These are phyloP conservation scores for Misgurnus mizolepis DNA, from an alignment of 2,113 vertebrate species.

Conservation along the genomic window DNA sequence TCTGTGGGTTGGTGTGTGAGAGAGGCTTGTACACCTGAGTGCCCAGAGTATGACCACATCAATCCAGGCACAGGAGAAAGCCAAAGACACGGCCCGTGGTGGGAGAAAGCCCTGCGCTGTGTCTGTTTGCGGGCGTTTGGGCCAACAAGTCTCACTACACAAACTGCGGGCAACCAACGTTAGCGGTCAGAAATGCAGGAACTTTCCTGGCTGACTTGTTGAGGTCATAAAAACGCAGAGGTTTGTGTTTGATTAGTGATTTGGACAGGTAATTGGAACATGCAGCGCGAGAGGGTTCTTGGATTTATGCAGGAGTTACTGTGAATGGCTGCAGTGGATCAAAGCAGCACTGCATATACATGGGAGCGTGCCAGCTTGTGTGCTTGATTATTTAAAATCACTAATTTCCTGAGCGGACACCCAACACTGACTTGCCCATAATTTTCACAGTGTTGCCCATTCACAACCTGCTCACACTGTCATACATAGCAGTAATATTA, in stretches of 20 bases:
- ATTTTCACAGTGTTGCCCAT: slow-evolving; percentile 61
- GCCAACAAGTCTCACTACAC: slow-evolving; percentile 66
- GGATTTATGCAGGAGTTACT: slow-evolving; percentile 43
- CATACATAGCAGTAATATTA: too few relatives aligned
- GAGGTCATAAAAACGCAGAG: slow-evolving; percentile 11
- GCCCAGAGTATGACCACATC: slow-evolving; percentile 69
- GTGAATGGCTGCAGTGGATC: slow-evolving; percentile 45
- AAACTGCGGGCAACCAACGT: slow-evolving; percentile 62
- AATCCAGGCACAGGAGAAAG: slow-evolving; percentile 61
- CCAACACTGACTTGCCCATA: slow-evolving; percentile 51
- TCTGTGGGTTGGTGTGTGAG: slow-evolving; percentile 59
- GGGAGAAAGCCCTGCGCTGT: slow-evolving; percentile 42
- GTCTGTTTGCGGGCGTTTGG: slow-evolving; percentile 64
- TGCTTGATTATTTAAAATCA: slow-evolving; percentile 56
- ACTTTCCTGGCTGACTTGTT: slow-evolving; percentile 40
- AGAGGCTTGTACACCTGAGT: slow-evolving; percentile 59
- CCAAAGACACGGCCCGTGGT: slow-evolving; percentile 57
- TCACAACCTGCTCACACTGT: slow-evolving; percentile 58
- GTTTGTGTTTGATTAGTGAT: slow-evolving; percentile 59
- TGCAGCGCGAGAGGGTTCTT: slow-evolving; percentile 47
- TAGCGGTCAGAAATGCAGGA: slow-evolving; percentile 52
- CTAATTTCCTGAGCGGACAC: slow-evolving; percentile 53
- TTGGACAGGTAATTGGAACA: slow-evolving; percentile 54
- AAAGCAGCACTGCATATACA: slow-evolving; percentile 4
- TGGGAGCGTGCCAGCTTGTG: slow-evolving; percentile 51